Evolutionary conservation across 2,797 vertebrate genomes (phyloP), one percentile per base, ranked within the genome.

Genomic region (Bradypus variegatus): DNA sequence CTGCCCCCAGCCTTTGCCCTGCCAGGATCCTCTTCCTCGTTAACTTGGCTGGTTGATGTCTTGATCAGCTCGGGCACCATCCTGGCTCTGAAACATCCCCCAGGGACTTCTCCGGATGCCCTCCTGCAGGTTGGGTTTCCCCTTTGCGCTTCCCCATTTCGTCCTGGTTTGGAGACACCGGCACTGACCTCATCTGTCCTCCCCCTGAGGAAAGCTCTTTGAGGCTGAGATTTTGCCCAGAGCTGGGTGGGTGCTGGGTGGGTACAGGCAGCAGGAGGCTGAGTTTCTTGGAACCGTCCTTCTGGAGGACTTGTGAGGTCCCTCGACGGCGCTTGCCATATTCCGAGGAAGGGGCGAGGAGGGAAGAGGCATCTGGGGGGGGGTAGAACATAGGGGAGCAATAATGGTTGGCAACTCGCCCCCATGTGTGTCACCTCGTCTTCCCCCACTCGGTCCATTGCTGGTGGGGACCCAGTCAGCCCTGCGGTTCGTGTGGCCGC

Each of bases 251-350:
- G n/a, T 27, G 13, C 73, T 16, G 16, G 62, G 65, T 48, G 10
- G 9, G 3, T 3, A 0, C 1, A 2, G 5, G 29, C 4, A 1
- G 58, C 25, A 69, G 25, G 64, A 45, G 55, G 23, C 25, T 2
- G 13, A 27, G 11, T 33, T 14, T 31, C 69, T 79, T 60, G 55
- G 75, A 45, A 15, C 36, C 4, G 29, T 13, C 3, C 60, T 72
- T 79, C 69, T 64, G 8, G 0, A 36, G 64, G 76, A 41, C 62
- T 53, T 70, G 13, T 23, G 73, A 83, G 83, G 18, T 36, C 65
- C 29, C 45, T 21, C 0, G 23, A 12, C 5, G 29, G 77, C 69
- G 31, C 36, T 78, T 16, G 15, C 67, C n/a, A 1, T 5, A 3
- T 29, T 29, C 25, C 33, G 62, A 83, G 33, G 83, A 65, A 38